These are phyloP conservation scores for Palloptera scutellata DNA, from an alignment of 2,888 invertebrate genomes.

Conservation along the genomic window DNA sequence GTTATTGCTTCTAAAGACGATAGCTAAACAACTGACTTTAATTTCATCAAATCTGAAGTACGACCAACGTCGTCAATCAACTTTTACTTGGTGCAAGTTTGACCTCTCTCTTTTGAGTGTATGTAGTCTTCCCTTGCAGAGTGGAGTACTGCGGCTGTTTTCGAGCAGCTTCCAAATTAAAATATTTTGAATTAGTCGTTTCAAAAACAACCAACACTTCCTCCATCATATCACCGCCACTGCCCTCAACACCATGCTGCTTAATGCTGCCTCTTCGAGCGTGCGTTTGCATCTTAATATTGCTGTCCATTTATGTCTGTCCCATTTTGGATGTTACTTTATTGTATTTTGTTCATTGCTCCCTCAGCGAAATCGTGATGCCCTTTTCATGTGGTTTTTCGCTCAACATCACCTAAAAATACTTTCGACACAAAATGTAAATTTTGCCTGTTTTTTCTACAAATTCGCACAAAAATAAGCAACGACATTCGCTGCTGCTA, in stretches of 20 bases:
- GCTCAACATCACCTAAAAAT: conserved; percentile 29
- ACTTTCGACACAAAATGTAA: conserved; percentile 37
- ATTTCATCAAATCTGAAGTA: not conserved
- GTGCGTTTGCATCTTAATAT: conserved; percentile 24
- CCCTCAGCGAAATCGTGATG: conserved; percentile 31
- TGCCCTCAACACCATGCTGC: too few relatives aligned
- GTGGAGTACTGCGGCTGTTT: not conserved
- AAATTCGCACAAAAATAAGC: conserved; percentile 35
- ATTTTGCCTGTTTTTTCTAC: conserved; percentile 25
- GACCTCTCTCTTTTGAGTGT: conserved; percentile 13
- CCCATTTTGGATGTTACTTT: conserved; percentile 14
- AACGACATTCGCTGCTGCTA: conserved; percentile 20
- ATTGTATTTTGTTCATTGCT: conserved; percentile 3
- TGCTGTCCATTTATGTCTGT: conserved; percentile 20
- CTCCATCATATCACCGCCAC: not conserved
- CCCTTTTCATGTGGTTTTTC: conserved; percentile 33
- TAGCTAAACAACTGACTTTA: not conserved
- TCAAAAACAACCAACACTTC: not conserved
- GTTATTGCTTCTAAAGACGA: not conserved
- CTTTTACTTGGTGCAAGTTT: conserved; percentile 18
- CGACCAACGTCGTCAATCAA: conserved; percentile 8
- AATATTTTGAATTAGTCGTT: conserved; percentile 26
- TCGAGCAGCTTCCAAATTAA: conserved; percentile 25
- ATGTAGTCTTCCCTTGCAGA: not conserved
- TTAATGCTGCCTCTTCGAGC: conserved; percentile 19